Evolutionary conservation across 2,888 invertebrate genomes (phyloP).

Genomic region (Hedychridium roseum): DNA sequence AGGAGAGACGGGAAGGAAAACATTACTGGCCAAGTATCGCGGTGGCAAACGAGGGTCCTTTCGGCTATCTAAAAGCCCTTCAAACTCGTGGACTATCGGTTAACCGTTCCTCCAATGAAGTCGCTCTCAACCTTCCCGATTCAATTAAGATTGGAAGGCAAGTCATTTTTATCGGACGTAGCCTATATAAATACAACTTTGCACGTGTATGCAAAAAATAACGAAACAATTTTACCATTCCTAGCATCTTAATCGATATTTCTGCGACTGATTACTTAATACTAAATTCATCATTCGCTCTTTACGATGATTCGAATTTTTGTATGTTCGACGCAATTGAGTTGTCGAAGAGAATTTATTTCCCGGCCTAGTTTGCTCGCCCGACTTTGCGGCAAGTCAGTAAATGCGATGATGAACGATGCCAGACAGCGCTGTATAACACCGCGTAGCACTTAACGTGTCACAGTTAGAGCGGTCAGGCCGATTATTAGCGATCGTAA

Average conservation of each 20-base stretch:
- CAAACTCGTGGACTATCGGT: conserved; percentile 26
- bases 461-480: conserved; percentile 27
- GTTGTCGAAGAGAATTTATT: no score
- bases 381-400: conserved; percentile 13
- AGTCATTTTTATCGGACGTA: no score
- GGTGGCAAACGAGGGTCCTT: conserved; percentile 49
- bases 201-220: no score
- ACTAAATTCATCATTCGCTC: no score
- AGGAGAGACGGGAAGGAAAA: conserved; percentile 48
- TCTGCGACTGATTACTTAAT: no score
- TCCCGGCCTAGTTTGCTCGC: no score
- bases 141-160: no score
- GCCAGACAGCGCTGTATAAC: conserved; percentile 19
- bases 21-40: conserved; percentile 44
- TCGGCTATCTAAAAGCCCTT: conserved; percentile 35
- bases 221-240: no score
- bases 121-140: conserved; percentile 7
- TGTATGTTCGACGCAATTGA: no score
- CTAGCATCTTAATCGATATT: no score
- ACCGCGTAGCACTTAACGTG: conserved; percentile 27
- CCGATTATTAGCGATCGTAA: conserved; percentile 49
- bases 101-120: conserved; percentile 19
- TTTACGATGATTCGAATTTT: no score
- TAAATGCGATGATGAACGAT: conserved; percentile 29
- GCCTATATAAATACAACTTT: no score